phyloP scores from a whole-genome alignment of 2,797 vertebrate species.

The Perodicticus potto region DNA sequence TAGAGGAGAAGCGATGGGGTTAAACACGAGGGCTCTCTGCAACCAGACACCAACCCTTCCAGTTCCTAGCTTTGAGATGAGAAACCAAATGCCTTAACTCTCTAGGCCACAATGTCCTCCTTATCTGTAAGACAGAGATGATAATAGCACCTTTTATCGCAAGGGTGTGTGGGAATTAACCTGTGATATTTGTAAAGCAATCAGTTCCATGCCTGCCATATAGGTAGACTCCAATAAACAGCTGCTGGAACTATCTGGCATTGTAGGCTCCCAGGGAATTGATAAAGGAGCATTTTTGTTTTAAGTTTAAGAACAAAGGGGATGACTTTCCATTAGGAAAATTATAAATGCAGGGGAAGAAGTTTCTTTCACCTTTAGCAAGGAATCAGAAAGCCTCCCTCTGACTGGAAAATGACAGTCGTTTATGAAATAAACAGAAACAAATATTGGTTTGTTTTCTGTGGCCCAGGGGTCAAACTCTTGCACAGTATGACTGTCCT shows the following conservation, averaged over 20 bases:
- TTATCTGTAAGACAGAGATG: neutral
- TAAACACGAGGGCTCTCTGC: neutral
- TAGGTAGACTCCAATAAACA: neutral
- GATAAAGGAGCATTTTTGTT: neutral
- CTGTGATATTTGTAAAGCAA: neutral
- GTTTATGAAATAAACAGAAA: slow-evolving; percentile 2
- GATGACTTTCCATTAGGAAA: neutral
- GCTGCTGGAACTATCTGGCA: neutral
- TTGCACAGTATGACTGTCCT: neutral
- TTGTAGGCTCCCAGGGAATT: neutral
- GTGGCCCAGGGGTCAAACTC: neutral
- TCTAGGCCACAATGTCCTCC: neutral
- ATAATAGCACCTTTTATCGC: neutral
- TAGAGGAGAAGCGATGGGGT: neutral
- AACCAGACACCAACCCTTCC: neutral
- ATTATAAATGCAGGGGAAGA: neutral
- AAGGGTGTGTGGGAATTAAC: neutral
- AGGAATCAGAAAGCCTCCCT: neutral
- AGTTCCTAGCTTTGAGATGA: neutral
- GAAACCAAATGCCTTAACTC: neutral
- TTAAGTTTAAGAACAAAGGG: neutral
- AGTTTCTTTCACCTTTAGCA: neutral
- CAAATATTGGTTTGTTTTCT: neutral
- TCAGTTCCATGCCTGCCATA: neutral
- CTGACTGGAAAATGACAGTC: neutral